These are phyloP conservation scores for rabbit (Oryctolagus cuniculus) DNA, from an alignment of 2,113 vertebrate species.

Conservation along the genomic window mOryCun1.1 NC_091440.1:84811501-84812000, in stretches of 20 bases:
- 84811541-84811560: background rate
- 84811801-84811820: background rate
- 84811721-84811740: background rate
- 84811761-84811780: background rate
- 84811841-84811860: background rate
- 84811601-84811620: background rate
- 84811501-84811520: slow-evolving; percentile 21
- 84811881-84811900: background rate
- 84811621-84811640: background rate
- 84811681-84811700: background rate
- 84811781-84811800: slow-evolving; percentile 4
- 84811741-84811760: background rate
- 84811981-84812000: slow-evolving; percentile 18
- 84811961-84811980: background rate
- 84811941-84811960: background rate
- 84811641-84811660: background rate
- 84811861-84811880: background rate
- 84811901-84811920: background rate
- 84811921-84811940: slow-evolving; percentile 18
- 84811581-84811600: background rate
- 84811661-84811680: background rate
- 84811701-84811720: background rate
- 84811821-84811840: background rate
- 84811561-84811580: background rate
- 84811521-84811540: background rate